phyloP scores from a whole-genome alignment of 2,113 vertebrate genomes.

The Myocastor coypus region DNA sequence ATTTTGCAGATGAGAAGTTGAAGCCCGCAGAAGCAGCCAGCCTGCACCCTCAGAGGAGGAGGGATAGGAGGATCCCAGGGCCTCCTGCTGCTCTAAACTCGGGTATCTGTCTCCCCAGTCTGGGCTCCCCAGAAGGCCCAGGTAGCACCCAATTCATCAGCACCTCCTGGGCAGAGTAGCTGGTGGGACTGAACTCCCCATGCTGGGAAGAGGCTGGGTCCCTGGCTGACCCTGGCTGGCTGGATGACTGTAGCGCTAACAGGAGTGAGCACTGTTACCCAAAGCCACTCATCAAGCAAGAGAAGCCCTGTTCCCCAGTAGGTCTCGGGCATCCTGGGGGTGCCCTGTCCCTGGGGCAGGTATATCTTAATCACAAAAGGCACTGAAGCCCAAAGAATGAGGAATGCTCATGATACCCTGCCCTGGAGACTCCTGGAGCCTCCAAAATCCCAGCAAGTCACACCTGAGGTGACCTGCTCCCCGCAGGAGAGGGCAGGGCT shows the following conservation, averaged over 20 bases:
- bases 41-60: not conserved
- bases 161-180: not conserved
- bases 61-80: not conserved
- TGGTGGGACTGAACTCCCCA: not conserved
- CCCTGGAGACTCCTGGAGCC: not conserved
- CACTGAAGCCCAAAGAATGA: not conserved
- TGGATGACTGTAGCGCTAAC: not conserved
- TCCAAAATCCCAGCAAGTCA: not conserved
- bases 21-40: not conserved
- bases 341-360: not conserved
- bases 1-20: not conserved
- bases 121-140: not conserved
- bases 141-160: not conserved
- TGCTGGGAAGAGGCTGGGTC: not conserved
- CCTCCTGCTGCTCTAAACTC: not conserved
- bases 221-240: not conserved
- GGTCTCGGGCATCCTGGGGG: too few relatives aligned
- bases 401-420: not conserved
- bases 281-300: not conserved
- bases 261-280: not conserved
- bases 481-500: not conserved
- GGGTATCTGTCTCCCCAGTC: not conserved
- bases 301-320: not conserved
- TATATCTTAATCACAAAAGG: not conserved
- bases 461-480: not conserved